A percentile compares a stretch with the other conserved stretches of the same genome.
Conservation (phyloP, 23 tunicate species). For the Oikopleura vanhoeffeni region DNA sequence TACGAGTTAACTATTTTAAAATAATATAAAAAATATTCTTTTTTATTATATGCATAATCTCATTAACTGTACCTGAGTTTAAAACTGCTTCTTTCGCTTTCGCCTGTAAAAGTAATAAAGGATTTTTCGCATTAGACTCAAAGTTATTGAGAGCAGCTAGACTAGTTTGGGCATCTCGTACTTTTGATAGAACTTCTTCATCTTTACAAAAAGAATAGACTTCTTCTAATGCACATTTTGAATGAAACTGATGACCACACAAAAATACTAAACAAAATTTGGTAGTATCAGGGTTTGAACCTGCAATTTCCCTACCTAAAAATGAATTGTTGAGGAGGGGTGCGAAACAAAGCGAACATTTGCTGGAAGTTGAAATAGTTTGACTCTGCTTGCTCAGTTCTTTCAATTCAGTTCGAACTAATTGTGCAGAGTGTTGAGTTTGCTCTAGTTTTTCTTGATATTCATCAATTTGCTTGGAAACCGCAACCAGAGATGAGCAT, state of each 20-base stretch:
- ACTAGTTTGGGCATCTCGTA: not conserved
- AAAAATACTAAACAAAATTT: not conserved
- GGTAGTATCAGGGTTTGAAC: not conserved
- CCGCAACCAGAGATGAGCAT: conserved; percentile 40
- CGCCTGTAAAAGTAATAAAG: not conserved
- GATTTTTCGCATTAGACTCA: not conserved
- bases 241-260: not conserved
- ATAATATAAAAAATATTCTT: too few relatives aligned
- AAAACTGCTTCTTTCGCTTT: not conserved
- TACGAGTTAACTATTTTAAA: too few relatives aligned
- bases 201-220: not conserved
- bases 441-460: conserved; percentile 79
- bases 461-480: conserved; percentile 56
- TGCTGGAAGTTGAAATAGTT: conserved; percentile 32
- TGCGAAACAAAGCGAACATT: conserved; percentile 29
- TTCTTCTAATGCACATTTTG: not conserved
- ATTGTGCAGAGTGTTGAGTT: conserved; percentile 49
- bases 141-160: not conserved
- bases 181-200: not conserved
- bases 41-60: too few relatives aligned
- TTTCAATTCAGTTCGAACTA: conserved; percentile 51
- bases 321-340: conserved; percentile 37
- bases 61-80: not conserved
- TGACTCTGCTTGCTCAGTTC: conserved; percentile 46
- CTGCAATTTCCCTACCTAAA: not conserved